phyloP scores from a whole-genome alignment of 2,888 invertebrate genomes.

The Chironomus tentans region DNA sequence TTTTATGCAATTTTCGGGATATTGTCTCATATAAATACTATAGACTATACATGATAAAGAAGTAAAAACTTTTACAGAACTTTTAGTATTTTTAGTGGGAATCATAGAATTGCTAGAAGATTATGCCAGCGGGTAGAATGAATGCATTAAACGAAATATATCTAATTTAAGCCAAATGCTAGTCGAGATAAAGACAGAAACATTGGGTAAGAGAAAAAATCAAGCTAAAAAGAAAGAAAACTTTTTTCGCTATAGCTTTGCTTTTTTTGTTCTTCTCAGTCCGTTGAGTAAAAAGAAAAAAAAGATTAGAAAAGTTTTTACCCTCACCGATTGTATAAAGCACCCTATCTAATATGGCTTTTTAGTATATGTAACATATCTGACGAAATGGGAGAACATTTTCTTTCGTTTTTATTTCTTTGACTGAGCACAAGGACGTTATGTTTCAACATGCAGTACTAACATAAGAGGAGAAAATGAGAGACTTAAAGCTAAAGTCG shows the following conservation, averaged over 20 bases:
- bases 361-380: background rate
- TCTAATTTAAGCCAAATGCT: background rate
- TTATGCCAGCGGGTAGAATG: slow-evolving; percentile 2
- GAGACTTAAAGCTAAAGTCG: background rate
- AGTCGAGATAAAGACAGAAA: background rate
- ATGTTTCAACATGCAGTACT: background rate
- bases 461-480: background rate
- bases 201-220: no score
- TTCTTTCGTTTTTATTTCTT: background rate
- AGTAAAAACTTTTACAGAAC: background rate
- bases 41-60: no score
- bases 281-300: background rate
- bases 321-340: background rate
- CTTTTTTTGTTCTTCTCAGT: background rate
- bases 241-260: no score
- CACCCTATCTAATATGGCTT: background rate
- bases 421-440: background rate
- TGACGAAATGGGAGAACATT: background rate
- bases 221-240: background rate
- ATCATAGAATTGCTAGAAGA: background rate
- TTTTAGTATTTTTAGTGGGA: background rate
- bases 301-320: slow-evolving; percentile 23
- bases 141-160: slow-evolving; percentile 2
- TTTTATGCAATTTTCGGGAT: no score
- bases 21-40: no score